phyloP scores from a whole-genome alignment of 2,113 vertebrate species.

The Microtus pennsylvanicus region DNA sequence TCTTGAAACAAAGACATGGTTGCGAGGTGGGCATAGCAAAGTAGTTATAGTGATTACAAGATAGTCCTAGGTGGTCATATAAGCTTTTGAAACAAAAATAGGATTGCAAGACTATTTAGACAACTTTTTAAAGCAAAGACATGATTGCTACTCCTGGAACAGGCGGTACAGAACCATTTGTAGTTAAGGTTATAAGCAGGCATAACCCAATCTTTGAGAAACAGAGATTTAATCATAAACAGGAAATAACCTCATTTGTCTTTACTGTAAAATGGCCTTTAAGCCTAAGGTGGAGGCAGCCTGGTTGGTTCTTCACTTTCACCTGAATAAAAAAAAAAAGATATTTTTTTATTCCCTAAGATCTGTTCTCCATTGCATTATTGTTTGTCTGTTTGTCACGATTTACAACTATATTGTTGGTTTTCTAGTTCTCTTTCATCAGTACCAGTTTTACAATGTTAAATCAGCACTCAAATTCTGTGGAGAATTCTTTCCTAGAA shows the following conservation, averaged over 20 bases:
- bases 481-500: slow-evolving; percentile 22
- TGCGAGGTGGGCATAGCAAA: background rate
- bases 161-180: background rate
- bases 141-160: background rate
- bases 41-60: background rate
- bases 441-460: background rate
- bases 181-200: background rate
- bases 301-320: background rate
- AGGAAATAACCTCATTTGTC: background rate
- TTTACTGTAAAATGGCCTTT: background rate
- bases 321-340: background rate
- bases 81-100: background rate
- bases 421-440: background rate
- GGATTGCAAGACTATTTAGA: background rate
- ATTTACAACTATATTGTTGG: background rate
- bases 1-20: background rate
- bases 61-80: background rate
- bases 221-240: background rate
- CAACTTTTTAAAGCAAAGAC: background rate
- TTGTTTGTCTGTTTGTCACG: background rate
- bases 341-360: background rate
- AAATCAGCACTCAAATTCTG: background rate
- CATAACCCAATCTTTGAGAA: background rate
- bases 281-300: background rate
- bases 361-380: background rate